Evolutionary conservation across 2,797 vertebrate genomes (phyloP).

Genomic region (Rhabdophis nuchalis): DNA sequence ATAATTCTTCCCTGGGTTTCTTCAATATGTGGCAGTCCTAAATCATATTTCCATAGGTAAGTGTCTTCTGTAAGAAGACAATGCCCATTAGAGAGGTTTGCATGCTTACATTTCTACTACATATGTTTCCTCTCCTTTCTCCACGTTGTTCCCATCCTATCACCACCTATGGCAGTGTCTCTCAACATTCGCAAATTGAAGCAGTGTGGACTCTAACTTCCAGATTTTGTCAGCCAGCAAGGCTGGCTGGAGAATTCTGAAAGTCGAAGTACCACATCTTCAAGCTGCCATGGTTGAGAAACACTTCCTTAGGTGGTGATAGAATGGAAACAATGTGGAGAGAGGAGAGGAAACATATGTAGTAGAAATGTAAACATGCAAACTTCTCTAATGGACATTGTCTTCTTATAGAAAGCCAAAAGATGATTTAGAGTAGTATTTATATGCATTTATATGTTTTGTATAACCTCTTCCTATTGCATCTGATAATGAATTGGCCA

Average conservation of each 20-base stretch:
- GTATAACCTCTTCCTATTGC: constrained; percentile 1
- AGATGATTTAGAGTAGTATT: not conserved
- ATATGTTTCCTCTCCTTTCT: not conserved
- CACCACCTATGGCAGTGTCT: not conserved
- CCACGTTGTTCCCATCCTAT: not conserved
- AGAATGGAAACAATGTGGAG: not conserved
- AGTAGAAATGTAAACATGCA: not conserved
- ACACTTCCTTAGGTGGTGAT: not conserved
- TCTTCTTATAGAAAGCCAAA: not conserved
- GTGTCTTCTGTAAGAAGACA: not conserved
- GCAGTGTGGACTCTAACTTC: no score
- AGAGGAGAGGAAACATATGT: not conserved
- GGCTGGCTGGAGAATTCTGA: not conserved
- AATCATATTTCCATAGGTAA: not conserved
- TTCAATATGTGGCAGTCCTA: not conserved
- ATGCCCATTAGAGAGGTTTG: not conserved
- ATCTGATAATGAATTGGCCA: constrained; percentile 22
- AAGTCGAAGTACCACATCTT: not conserved
- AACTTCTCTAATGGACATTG: not conserved
- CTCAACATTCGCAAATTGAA: not conserved
- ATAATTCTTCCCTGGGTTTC: not conserved
- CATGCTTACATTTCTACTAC: not conserved
- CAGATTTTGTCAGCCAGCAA: not conserved
- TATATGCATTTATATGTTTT: not conserved
- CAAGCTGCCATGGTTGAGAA: not conserved